Percentiles rank a stretch among this genome's conserved stretches.
Evolutionary conservation across 1,140 invertebrate species (phyloP).

Genomic region (Leptoteleia sp.): DNA sequence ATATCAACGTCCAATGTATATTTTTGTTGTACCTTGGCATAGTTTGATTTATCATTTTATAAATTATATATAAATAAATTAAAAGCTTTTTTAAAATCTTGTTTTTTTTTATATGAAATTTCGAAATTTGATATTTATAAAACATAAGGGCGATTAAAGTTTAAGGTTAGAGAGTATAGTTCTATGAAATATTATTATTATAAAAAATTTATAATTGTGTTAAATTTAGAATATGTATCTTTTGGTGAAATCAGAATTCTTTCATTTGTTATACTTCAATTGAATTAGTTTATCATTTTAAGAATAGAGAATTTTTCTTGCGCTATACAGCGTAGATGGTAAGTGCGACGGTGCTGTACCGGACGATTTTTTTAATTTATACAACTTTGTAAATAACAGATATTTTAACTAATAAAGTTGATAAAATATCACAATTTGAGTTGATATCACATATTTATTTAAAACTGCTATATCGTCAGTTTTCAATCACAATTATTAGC

Average conservation of each 20-base stretch:
- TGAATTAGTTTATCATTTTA: conserved; percentile 41
- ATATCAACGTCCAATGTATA: conserved; percentile 20
- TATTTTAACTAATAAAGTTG: conserved; percentile 76
- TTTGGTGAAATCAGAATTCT: neutral
- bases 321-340: conserved; percentile 59
- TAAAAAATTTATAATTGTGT: no score
- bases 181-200: no score
- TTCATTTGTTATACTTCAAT: no score
- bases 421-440: conserved; percentile 31
- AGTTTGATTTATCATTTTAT: conserved; percentile 34
- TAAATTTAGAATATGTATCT: no score
- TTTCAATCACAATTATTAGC: neutral
- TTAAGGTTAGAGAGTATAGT: no score
- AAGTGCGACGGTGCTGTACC: conserved; percentile 74
- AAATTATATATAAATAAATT: conserved; percentile 38
- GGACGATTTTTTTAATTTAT: conserved; percentile 77
- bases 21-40: conserved; percentile 30
- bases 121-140: conserved; percentile 2
- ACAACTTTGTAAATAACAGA: conserved; percentile 78
- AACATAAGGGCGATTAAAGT: conserved; percentile 5
- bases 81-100: conserved; percentile 31
- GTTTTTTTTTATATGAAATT: conserved; percentile 20
- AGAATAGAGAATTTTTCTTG: conserved; percentile 43
- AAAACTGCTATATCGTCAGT: neutral
- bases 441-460: no score